A percentile compares a stretch with the other conserved stretches of the same genome.
phyloP scores from a whole-genome alignment of 2,113 vertebrate species.

The Lucifuga dentata region DNA sequence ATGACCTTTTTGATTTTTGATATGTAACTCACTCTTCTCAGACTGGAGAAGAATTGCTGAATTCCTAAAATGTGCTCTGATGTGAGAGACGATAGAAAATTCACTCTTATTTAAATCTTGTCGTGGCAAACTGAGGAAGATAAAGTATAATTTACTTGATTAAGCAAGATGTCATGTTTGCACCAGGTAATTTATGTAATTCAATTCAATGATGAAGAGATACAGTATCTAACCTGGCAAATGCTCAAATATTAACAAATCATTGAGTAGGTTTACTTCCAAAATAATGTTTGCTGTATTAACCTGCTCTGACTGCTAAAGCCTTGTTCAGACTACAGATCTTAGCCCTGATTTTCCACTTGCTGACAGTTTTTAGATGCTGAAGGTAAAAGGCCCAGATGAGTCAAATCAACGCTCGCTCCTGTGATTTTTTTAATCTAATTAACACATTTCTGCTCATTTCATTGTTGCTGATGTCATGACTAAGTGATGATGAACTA shows the following conservation, averaged over 20 bases:
- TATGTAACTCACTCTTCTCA: conserved; percentile 63
- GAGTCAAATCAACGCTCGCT: too few relatives aligned
- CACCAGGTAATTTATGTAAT: neutral
- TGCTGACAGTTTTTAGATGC: too few relatives aligned
- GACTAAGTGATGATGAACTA: neutral
- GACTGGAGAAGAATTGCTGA: conserved; percentile 27
- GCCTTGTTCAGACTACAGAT: too few relatives aligned
- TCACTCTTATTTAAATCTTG: too few relatives aligned
- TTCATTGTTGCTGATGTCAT: conserved; percentile 23
- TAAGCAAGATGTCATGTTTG: neutral
- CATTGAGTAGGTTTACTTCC: neutral
- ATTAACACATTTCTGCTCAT: neutral
- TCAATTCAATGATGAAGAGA: neutral
- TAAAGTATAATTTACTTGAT: neutral
- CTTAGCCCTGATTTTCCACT: too few relatives aligned
- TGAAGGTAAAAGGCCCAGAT: too few relatives aligned
- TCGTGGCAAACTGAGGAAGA: conserved; percentile 6
- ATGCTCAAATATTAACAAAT: neutral
- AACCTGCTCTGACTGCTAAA: neutral
- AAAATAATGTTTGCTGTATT: neutral
- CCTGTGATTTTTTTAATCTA: too few relatives aligned
- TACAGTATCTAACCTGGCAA: neutral
- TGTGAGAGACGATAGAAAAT: conserved; percentile 3
- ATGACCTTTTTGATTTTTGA: conserved; percentile 64
- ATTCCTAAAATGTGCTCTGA: conserved; percentile 31